These are phyloP conservation scores for Cacatua alba DNA, from an alignment of 2,113 vertebrate genomes.

Conservation along the genomic window DNA sequence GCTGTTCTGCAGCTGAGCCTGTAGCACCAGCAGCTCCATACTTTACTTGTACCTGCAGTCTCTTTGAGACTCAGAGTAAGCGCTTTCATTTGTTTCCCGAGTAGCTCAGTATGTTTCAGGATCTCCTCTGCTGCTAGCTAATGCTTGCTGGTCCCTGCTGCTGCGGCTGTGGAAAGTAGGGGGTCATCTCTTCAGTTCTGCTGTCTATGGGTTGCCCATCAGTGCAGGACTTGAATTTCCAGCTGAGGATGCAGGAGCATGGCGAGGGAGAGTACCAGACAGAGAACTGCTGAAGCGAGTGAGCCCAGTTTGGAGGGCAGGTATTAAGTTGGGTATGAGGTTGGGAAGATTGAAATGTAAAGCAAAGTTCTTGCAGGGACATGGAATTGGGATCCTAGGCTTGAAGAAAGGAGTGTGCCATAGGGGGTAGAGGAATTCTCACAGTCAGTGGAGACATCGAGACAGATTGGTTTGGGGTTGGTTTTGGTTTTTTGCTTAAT, in stretches of 20 bases:
- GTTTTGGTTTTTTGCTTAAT: neutral
- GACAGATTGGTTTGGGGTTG: neutral
- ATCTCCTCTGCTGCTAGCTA: neutral
- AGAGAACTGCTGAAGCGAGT: neutral
- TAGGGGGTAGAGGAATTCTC: neutral
- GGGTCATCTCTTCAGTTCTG: neutral
- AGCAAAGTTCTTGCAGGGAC: neutral
- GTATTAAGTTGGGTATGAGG: neutral
- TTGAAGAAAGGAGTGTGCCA: neutral
- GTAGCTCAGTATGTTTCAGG: neutral
- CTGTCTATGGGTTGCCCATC: neutral
- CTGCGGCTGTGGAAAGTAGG: neutral
- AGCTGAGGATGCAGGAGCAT: neutral
- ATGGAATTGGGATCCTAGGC: neutral
- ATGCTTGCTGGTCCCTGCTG: neutral
- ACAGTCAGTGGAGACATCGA: neutral
- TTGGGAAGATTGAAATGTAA: neutral
- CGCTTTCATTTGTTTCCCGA: neutral
- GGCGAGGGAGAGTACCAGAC: neutral
- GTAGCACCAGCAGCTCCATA: neutral
- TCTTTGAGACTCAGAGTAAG: neutral
- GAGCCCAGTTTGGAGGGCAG: neutral
- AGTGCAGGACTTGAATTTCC: neutral
- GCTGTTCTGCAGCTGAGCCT: neutral
- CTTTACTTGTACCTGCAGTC: neutral